phyloP scores from a whole-genome alignment of 2,888 invertebrate species.

The Drosophila cracens region DNA sequence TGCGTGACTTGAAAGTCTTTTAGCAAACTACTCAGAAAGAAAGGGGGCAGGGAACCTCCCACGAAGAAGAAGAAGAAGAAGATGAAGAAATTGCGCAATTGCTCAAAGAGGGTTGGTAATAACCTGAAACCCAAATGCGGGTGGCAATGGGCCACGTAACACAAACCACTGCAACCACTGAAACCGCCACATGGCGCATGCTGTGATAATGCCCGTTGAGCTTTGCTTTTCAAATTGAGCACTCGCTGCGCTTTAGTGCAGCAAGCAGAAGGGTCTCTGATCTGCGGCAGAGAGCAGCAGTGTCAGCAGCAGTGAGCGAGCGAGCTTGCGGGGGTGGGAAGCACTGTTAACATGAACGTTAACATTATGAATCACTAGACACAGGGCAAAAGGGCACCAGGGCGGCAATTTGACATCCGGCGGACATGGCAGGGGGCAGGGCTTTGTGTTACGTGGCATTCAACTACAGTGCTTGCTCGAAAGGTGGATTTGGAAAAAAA shows the following conservation, averaged over 20 bases:
- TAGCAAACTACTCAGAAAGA: slow-evolving; percentile 24
- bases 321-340: slow-evolving; percentile 30
- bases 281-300: slow-evolving; percentile 33
- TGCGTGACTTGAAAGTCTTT: slow-evolving; percentile 48
- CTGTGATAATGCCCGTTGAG: slow-evolving; percentile 76
- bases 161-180: slow-evolving; percentile 5
- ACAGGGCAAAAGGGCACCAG: slow-evolving; percentile 28
- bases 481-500: not conserved
- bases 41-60: slow-evolving; percentile 50
- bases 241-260: slow-evolving; percentile 70
- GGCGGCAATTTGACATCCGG: slow-evolving; percentile 65
- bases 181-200: slow-evolving; percentile 53
- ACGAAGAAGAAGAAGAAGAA: slow-evolving; percentile 46
- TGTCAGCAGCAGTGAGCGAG: slow-evolving; percentile 9
- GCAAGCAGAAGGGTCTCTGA: slow-evolving; percentile 34
- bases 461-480: slow-evolving; percentile 5
- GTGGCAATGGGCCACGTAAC: slow-evolving; percentile 50
- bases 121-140: slow-evolving; percentile 71
- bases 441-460: too few relatives aligned
- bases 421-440: slow-evolving; percentile 21
- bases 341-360: slow-evolving; percentile 32
- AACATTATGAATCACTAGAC: slow-evolving; percentile 65
- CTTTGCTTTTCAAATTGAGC: slow-evolving; percentile 78
- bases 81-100: slow-evolving; percentile 65
- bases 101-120: slow-evolving; percentile 34